phyloP scores from a whole-genome alignment of 2,797 vertebrate genomes.

The Tauraco hartlaubi region DNA sequence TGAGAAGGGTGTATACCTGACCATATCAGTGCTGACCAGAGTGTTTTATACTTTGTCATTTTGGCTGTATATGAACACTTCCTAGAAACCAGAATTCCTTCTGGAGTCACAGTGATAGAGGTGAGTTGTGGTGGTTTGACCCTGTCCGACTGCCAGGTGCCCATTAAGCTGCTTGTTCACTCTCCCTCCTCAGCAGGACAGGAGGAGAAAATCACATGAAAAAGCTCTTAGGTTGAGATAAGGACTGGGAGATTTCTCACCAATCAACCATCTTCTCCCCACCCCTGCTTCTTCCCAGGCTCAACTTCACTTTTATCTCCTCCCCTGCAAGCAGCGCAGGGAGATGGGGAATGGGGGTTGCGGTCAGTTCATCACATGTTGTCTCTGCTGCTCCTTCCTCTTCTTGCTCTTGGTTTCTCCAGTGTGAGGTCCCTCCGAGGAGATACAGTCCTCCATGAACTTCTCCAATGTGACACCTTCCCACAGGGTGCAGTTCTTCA shows the following conservation, averaged over 20 bases:
- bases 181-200: not conserved
- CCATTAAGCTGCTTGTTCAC: not conserved
- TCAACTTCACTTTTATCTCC: not conserved
- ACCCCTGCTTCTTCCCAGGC: not conserved
- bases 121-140: not conserved
- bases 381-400: not conserved
- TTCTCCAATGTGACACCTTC: rapidly evolving
- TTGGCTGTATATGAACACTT: not conserved
- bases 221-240: not conserved
- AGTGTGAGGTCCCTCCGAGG: not conserved
- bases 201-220: not conserved
- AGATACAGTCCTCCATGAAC: not conserved
- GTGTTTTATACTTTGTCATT: not conserved
- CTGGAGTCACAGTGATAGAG: not conserved
- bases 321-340: not conserved
- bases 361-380: not conserved
- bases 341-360: not conserved
- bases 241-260: not conserved
- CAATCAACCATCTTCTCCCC: not conserved
- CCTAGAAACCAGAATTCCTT: not conserved
- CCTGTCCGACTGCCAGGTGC: not conserved
- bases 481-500: not conserved
- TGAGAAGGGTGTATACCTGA: not conserved
- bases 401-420: not conserved
- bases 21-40: not conserved